A percentile compares a stretch with the other conserved stretches of the same genome.
These are phyloP conservation scores for Solen grandis DNA, from an alignment of 1,140 invertebrate species.

Conservation along the genomic window DNA sequence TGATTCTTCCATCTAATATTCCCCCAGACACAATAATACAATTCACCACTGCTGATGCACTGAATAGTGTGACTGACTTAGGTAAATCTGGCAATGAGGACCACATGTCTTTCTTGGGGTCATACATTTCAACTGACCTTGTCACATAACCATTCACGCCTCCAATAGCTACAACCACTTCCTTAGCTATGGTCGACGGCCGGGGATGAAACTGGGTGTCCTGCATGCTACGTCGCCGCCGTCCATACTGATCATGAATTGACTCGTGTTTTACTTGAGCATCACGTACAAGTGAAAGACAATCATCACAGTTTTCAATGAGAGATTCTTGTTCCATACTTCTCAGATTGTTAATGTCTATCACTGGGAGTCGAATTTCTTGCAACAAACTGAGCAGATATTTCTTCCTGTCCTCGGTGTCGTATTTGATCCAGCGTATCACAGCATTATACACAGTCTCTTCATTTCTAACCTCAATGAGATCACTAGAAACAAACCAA, in stretches of 20 bases:
- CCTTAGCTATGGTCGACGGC: constrained; percentile 79
- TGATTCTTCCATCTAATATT: constrained; percentile 74
- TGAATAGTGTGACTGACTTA: constrained; percentile 70
- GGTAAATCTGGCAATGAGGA: constrained; percentile 74
- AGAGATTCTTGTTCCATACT: constrained; percentile 71
- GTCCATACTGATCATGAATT: constrained; percentile 70
- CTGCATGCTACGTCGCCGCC: constrained; percentile 76
- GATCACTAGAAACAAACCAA: constrained; percentile 76
- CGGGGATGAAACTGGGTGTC: constrained; percentile 72
- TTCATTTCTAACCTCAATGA: constrained; percentile 79
- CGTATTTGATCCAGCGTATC: constrained; percentile 79
- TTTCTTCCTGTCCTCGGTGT: constrained; percentile 74
- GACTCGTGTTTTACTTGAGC: constrained; percentile 74
- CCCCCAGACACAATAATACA: constrained; percentile 78
- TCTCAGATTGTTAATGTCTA: constrained; percentile 71
- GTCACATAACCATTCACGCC: constrained; percentile 71
- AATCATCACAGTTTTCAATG: constrained; percentile 71
- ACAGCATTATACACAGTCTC: constrained; percentile 81
- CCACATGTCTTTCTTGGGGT: constrained; percentile 78
- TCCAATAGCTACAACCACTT: constrained; percentile 76
- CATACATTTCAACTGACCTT: constrained; percentile 76
- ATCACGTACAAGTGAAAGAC: constrained; percentile 73
- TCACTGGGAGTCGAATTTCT: constrained; percentile 75
- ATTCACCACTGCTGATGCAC: constrained; percentile 72
- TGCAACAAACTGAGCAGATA: constrained; percentile 74